Evolutionary conservation across 2,113 vertebrate species (phyloP), one percentile per base, ranked within the genome.

Genomic region (Pangasianodon hypophthalmus): DNA sequence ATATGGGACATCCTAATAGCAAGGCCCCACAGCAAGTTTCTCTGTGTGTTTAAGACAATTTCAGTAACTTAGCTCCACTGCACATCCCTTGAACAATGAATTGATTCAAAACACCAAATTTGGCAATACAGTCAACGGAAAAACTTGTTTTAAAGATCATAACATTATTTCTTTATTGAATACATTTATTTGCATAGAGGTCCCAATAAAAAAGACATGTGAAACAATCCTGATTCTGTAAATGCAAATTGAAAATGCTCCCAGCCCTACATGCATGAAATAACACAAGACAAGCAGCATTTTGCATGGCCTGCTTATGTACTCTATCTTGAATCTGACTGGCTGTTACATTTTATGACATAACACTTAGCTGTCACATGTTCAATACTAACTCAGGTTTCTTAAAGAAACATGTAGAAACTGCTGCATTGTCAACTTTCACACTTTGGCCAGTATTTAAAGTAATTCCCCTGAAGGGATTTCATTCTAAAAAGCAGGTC

Each of bases 21-120:
- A 52, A 6, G 32, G n/a, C 46, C 88, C 50, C 73, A 41, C 81
- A 37, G 52, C 41, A 84, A 11, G 26, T 50, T 18, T 60, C 54
- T 48, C 44, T 50, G 37, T 50, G 75, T 50, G 41, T 32, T 84
- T 73, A 88, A 84, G 79, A 52, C 56, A 84, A 62, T 87, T 87
- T 77, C 26, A 86, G 84, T 67, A n/a, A 64, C 19, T 69, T 54
- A 52, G 37, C 29, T 87, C 75, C 56, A 52, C 29, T 50, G 29
- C 1, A 64, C 77, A 44, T n/a, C 9, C 8, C 50, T 41, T 44
- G 64, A 46, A 84, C 24, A 84, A 82, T 6, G 24, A 73, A 18
- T 1, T 21, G 79, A 71, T 83, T 58, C 79, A 83, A 82, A 21
- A 84, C 62, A 18, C 48, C 32, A 54, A 54, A 82, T 54, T 32